These are phyloP conservation scores for Trinorchestia longiramus DNA, from an alignment of 1,140 invertebrate species.

Conservation along the genomic window DNA sequence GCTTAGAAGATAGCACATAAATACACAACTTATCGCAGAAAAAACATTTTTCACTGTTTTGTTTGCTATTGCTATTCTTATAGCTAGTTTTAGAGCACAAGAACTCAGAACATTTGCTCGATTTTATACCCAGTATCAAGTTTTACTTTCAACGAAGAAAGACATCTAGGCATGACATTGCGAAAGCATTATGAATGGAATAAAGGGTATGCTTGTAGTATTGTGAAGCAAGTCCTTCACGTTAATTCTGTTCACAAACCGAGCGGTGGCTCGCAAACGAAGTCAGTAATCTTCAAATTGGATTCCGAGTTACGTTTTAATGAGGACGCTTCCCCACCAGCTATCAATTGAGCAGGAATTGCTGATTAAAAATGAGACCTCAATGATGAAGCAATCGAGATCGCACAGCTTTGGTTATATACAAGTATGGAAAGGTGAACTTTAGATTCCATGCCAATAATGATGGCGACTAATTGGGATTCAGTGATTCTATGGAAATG, in stretches of 20 bases:
- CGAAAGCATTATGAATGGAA: neutral
- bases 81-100: neutral
- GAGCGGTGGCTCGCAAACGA: neutral
- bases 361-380: constrained; percentile 41
- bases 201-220: neutral
- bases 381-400: neutral
- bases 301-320: constrained; percentile 21
- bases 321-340: neutral
- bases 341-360: neutral
- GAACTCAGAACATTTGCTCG: neutral
- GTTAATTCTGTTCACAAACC: neutral
- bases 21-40: too few species aligned
- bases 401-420: neutral
- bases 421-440: neutral
- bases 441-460: neutral
- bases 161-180: neutral
- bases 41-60: neutral
- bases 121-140: neutral
- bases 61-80: neutral
- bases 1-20: too few species aligned
- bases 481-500: too few species aligned
- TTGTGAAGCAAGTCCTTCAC: neutral
- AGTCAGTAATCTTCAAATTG: constrained; percentile 18
- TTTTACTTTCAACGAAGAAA: neutral
- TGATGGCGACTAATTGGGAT: neutral